Evolutionary conservation across 2,797 vertebrate species (phyloP), one percentile per base, ranked within the genome.

Genomic region (Austrolebias charrua): DNA sequence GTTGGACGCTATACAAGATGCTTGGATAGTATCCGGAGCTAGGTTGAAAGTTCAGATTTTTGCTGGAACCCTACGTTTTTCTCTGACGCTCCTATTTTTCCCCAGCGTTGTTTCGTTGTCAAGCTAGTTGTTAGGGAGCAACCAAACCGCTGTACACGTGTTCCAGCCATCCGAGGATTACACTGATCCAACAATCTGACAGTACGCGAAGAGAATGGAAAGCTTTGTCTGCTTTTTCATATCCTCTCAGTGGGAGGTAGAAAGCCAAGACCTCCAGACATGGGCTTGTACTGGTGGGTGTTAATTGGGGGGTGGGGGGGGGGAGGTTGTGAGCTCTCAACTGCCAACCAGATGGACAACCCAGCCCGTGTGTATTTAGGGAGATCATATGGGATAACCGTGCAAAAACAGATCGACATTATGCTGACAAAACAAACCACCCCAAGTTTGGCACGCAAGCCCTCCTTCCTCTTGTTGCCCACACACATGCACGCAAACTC

Each of bases 341-440:
- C 86, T 79, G 79, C 81, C 80, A 88, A 78, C 80, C 90, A 90
- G 88, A 91, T 90, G 90, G 89, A 88, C 85, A 78, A 80, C 79
- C 83, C 75, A 83, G 84, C 80, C 69, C 53, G 3, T 73, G 76
- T 82, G 86, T 82, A 87, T 90, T 90, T 88, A 85, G 83, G 69
- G 71, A 89, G 89, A 88, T 87, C 89, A 87, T 88, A 81, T 80
- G 81, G 87, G 88, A 91, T 91, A 90, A 89, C 88, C 84, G 86
- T 69, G 75, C 71, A 84, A 83, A 86, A 86, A 86, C 89, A 85
- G 85, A 89, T 90, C 88, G 89, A 82, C 84, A 89, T 90, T 91
- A 88, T 88, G 90, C 88, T 90, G 89, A 91, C 86, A 80, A 87
- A 88, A 89, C 88, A 89, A 86, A 86, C 83, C 74, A 76, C 71